Evolutionary conservation across 2,888 invertebrate species (phyloP), one percentile per base, ranked within the genome.

Genomic region (Drosophila multiciliata): DNA sequence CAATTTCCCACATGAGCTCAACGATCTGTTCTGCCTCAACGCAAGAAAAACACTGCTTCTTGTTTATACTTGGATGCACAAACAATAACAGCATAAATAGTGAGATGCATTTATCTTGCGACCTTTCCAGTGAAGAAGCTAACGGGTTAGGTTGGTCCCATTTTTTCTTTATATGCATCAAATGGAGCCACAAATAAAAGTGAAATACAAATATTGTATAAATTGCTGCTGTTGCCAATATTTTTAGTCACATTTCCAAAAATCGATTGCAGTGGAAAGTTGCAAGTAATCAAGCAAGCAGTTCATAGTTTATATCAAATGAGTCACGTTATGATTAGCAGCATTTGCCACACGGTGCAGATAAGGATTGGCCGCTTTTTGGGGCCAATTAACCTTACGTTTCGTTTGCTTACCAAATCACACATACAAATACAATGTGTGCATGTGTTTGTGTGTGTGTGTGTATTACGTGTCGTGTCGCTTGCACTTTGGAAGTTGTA

Each of bases 1-100:
- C 66, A 61, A 68, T 68, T 78, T 76, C 63, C 80, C 66, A 71
- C 65, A 66, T 57, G 38, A 57, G 48, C 55, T 57, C 57, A 33
- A 29, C 45, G 69, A 57, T 69, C 52, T 40, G 17, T 50, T 38
- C 40, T 42, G 3, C 32, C 17, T 32, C 45, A 35, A 20, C 26
- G 29, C 35, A 67, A 66, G 61, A 66, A 42, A 58, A 49, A 52
- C 55, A 29, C 35, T 36, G 49, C 29, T 73, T 65, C 86, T 81
- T 87, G 81, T 89, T 84, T 89, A 88, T 71, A 72, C 48, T 72
- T 45, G 65, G 73, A 73, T 76, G 73, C 76, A 72, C 45, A 45
- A 45, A 55, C 61, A 61, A 66, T 35, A 62, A 55, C 52, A 59
- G 35, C 26, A 42, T 40, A 29, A 57, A 45, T 29, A 26, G 26